Conservation (phyloP, 2,113 vertebrate genomes). For the Dipodomys stephensi region DNA sequence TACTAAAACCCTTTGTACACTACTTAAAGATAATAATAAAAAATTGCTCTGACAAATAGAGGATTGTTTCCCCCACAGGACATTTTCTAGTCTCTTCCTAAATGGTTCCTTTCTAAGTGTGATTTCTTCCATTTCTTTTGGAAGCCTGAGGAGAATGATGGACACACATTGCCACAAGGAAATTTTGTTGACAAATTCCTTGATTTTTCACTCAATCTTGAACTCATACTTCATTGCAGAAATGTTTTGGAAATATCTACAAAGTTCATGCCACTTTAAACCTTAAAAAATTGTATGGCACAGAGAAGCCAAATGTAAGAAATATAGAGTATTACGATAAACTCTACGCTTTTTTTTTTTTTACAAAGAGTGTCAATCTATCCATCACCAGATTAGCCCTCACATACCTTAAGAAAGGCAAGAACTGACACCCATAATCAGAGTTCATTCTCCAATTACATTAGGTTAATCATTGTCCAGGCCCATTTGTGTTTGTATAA, state of each 20-base stretch:
- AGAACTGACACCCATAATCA: conserved; percentile 74
- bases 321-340: conserved; percentile 64
- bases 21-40: too few relatives aligned
- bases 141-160: not conserved
- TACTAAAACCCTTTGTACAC: too few relatives aligned
- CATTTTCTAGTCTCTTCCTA: not conserved
- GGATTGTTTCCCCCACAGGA: not conserved
- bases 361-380: conserved; percentile 76
- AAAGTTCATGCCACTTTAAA: conserved; percentile 50
- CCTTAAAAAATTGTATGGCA: conserved; percentile 35
- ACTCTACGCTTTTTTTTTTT: not conserved
- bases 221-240: conserved; percentile 6
- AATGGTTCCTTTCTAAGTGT: not conserved
- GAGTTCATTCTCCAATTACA: conserved; percentile 81
- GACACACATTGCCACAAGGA: not conserved
- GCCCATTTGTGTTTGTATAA: conserved; percentile 70
- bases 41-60: not conserved
- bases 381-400: conserved; percentile 66
- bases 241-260: conserved; percentile 36
- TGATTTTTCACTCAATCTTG: not conserved
- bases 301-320: conserved; percentile 67
- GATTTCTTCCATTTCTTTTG: not conserved
- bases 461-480: conserved; percentile 79
- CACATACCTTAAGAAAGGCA: conserved; percentile 72
- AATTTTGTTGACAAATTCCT: conserved; percentile 4